Percentiles rank a stretch among this genome's conserved stretches.
These are phyloP conservation scores for Diarsia rubi DNA, from an alignment of 2,888 invertebrate species.

Conservation along the genomic window DNA sequence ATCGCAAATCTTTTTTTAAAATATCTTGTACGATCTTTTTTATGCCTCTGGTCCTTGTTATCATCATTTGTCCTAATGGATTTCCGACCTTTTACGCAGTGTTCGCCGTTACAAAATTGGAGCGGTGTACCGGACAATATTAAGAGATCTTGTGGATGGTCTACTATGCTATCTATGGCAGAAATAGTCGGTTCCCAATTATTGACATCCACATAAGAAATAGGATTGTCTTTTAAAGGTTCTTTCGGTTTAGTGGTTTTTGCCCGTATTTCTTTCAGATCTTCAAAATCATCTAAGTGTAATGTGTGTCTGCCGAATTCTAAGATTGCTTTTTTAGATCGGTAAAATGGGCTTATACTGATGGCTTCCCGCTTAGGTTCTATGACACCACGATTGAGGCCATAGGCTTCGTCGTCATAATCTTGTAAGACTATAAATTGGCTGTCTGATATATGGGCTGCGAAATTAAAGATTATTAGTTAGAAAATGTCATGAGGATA, in stretches of 20 bases:
- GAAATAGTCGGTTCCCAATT: constrained; percentile 29
- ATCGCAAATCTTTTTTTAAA: constrained; percentile 33
- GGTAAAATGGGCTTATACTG: neutral
- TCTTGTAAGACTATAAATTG: constrained; percentile 15
- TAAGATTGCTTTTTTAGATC: neutral
- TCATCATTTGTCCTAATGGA: constrained; percentile 4
- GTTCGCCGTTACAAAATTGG: neutral
- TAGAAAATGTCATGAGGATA: neutral
- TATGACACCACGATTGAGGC: neutral
- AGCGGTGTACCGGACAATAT: neutral
- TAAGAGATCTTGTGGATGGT: constrained; percentile 64
- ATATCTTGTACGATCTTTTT: neutral
- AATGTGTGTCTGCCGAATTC: constrained; percentile 31
- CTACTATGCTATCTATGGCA: constrained; percentile 29
- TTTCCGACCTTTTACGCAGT: constrained; percentile 9
- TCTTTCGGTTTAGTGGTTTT: neutral
- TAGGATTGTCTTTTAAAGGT: neutral
- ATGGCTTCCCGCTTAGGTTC: accelerated
- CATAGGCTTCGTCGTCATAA: neutral
- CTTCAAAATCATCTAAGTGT: constrained; percentile 13
- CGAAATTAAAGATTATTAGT: neutral
- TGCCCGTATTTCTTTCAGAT: constrained; percentile 2
- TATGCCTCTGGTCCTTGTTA: neutral
- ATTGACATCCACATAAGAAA: constrained; percentile 58
- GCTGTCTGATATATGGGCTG: constrained; percentile 35